These are phyloP conservation scores for Strix uralensis DNA, from an alignment of 2,113 vertebrate species.

Conservation along the genomic window DNA sequence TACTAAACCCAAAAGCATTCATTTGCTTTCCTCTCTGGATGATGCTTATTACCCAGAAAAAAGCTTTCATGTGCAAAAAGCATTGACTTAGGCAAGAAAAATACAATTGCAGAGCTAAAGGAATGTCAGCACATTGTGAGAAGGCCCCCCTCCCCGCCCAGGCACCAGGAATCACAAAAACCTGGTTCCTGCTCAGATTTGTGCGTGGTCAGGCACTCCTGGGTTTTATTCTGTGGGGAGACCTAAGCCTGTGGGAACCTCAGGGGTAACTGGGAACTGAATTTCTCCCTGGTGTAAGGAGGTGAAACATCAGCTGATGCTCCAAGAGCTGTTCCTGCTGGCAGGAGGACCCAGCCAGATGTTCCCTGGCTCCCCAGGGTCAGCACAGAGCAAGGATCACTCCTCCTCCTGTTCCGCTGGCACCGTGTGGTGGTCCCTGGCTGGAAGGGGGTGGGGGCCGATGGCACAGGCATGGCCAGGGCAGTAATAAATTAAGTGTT, in stretches of 20 bases:
- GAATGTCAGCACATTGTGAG: neutral
- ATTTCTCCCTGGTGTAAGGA: neutral
- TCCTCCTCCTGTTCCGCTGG: neutral
- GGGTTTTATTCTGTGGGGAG: neutral
- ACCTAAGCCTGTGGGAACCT: neutral
- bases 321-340: neutral
- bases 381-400: neutral
- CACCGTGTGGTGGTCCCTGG: neutral
- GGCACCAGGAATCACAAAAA: fast-evolving
- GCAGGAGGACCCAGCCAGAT: neutral
- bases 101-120: neutral
- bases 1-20: slow-evolving; percentile 1
- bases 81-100: slow-evolving; percentile 30
- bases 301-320: neutral
- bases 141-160: neutral
- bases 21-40: slow-evolving; percentile 22
- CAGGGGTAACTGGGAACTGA: neutral
- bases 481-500: neutral
- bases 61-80: slow-evolving; percentile 49
- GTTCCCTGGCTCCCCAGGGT: neutral
- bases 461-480: neutral
- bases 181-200: neutral
- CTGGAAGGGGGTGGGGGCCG: neutral
- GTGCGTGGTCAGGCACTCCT: neutral
- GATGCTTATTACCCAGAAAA: neutral